Evolutionary conservation across 2,888 invertebrate genomes (phyloP), one percentile per base, ranked within the genome.

Genomic region (Bedellia somnulentella): DNA sequence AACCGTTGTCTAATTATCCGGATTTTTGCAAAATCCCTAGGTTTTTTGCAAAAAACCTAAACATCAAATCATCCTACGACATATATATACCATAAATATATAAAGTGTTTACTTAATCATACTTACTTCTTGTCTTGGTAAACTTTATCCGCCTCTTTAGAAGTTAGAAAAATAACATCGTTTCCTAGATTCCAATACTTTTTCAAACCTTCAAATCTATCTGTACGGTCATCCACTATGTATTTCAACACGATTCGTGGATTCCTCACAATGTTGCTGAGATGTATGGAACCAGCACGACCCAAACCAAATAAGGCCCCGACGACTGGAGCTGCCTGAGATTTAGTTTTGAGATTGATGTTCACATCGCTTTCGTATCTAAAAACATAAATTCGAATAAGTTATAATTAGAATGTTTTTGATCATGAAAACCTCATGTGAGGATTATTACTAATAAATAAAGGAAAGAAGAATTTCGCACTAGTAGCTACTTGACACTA

Each of bases 271-370:
- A 82, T 52, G 37, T 71, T 78, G 9, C 52, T 38, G 35, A 83
- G 49, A 41, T 83, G 83, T 36, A 83, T 81, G 28, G 79, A 78
- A 1, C 83, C 82, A 2, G 82, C 82, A 16, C 82, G 71, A 2
- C 82, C 82, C 2, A 79, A 51, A 1, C 82, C 82, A 38, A 82
- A 81, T 13, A 82, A 51, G 3, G 82, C 82, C 0, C 70, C 48
- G 3, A 64, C 67, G 2, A 80, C 42, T 1, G 62, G 54, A 2
- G 50, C 37, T 1, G 47, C 49, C 2, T 37, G 33, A 2, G 37
- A 35, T 29, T 44, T 47, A 1, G 44, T 39, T 5, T 41, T 43
- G 23, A 48, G 44, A 37, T 59, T 57, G 9, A 60, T 38, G 2
- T 46, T 47, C 2, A 71, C 41, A 39, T 78, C 61, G 30, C 66